A percentile compares a stretch with the other conserved stretches of the same genome.
Evolutionary conservation across 2,888 invertebrate genomes (phyloP).

Genomic region (Drosophila affinis): DNA sequence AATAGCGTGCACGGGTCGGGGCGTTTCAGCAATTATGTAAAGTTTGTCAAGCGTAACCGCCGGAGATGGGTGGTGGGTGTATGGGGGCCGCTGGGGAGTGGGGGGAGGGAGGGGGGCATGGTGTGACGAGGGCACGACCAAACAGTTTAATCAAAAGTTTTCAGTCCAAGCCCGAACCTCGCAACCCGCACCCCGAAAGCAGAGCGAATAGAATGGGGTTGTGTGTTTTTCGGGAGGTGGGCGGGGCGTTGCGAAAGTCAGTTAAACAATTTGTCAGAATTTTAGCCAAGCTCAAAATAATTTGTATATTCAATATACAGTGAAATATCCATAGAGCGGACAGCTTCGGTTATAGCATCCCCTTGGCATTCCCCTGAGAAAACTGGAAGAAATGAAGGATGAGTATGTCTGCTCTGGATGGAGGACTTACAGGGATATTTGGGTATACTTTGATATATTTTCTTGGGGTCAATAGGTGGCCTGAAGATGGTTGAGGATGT

Average conservation of each 20-base stretch:
- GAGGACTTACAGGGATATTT: background rate
- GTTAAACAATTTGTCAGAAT: conserved; percentile 28
- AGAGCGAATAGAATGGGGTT: background rate
- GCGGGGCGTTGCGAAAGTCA: conserved; percentile 7
- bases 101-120: background rate
- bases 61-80: conserved; percentile 4
- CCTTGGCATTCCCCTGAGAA: too few relatives aligned
- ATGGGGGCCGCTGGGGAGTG: background rate
- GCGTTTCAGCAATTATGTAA: conserved; percentile 63
- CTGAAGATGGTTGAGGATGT: too few relatives aligned
- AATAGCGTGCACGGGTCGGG: background rate
- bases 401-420: too few relatives aligned
- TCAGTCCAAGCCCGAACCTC: background rate
- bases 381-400: too few relatives aligned
- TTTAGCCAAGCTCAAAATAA: conserved; percentile 2
- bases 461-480: too few relatives aligned
- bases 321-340: background rate
- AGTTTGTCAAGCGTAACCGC: conserved; percentile 68
- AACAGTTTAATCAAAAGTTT: conserved; percentile 43
- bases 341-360: too few relatives aligned
- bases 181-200: background rate
- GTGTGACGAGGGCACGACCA: conserved; percentile 14
- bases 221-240: background rate
- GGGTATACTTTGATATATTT: too few relatives aligned
- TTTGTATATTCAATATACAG: conserved; percentile 7